These are phyloP conservation scores for Pseudanteris insignis DNA, from an alignment of 2,888 invertebrate species.

Conservation along the genomic window DNA sequence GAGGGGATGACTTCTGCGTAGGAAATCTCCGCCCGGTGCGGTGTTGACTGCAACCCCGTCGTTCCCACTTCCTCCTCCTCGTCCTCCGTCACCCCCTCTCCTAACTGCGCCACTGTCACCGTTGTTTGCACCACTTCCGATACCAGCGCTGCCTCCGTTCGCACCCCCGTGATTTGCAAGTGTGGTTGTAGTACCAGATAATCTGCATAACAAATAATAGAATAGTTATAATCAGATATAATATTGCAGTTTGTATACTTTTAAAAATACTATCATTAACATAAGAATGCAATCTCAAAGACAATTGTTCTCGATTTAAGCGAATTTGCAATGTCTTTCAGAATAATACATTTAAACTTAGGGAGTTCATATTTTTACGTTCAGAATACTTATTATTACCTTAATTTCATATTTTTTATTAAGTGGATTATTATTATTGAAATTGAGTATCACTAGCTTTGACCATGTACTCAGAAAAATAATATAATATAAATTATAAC, in stretches of 20 bases:
- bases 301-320: too few relatives aligned
- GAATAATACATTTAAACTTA: too few relatives aligned
- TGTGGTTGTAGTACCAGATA: slow-evolving; percentile 59
- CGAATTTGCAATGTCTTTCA: too few relatives aligned
- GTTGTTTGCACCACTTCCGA: slow-evolving; percentile 65
- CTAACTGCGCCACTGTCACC: slow-evolving; percentile 62
- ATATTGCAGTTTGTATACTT: background rate
- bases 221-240: background rate
- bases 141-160: slow-evolving; percentile 47
- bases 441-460: too few relatives aligned
- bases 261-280: background rate
- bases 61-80: slow-evolving; percentile 65
- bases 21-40: slow-evolving; percentile 72
- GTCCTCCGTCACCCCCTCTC: slow-evolving; percentile 50
- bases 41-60: slow-evolving; percentile 69
- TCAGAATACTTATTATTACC: too few relatives aligned
- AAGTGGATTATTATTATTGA: too few relatives aligned
- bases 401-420: too few relatives aligned
- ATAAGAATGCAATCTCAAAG: too few relatives aligned
- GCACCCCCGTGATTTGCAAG: slow-evolving; percentile 55
- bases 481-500: too few relatives aligned
- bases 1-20: slow-evolving; percentile 72
- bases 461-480: too few relatives aligned
- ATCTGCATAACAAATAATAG: slow-evolving; percentile 52
- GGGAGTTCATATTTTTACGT: too few relatives aligned